A percentile compares a stretch with the other conserved stretches of the same genome.
Evolutionary conservation across 1,140 invertebrate species (phyloP).

Genomic region (Onthophagus taurus): DNA sequence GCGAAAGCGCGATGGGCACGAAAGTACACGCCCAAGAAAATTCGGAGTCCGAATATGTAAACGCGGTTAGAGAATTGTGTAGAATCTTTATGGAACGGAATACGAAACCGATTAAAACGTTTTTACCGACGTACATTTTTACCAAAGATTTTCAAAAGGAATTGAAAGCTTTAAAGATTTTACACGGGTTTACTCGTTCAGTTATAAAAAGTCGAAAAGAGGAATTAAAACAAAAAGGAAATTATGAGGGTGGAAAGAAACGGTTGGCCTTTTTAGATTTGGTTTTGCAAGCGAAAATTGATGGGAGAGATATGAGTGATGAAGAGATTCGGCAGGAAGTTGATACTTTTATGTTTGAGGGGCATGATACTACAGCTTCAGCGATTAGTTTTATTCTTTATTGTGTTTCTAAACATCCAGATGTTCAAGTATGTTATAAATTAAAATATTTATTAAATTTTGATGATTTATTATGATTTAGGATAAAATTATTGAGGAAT

Average conservation of each 20-base stretch:
- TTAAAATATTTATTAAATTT: neutral
- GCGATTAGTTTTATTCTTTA: constrained; percentile 48
- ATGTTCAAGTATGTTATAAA: constrained; percentile 41
- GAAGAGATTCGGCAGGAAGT: constrained; percentile 72
- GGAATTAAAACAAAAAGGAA: neutral
- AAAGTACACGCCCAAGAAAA: constrained; percentile 58
- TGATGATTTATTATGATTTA: constrained; percentile 11
- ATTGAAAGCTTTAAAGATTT: constrained; percentile 18
- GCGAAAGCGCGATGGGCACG: constrained; percentile 63
- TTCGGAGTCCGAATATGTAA: constrained; percentile 60
- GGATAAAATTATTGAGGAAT: constrained; percentile 2
- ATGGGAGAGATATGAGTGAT: constrained; percentile 47
- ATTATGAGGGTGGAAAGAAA: neutral
- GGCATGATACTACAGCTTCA: constrained; percentile 64
- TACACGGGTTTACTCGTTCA: constrained; percentile 1
- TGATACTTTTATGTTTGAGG: constrained; percentile 78
- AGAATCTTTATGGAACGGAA: constrained; percentile 34
- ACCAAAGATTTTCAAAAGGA: constrained; percentile 26
- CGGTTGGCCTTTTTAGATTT: constrained; percentile 68
- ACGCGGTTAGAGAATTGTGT: constrained; percentile 51
- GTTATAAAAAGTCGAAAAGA: neutral
- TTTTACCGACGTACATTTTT: constrained; percentile 16
- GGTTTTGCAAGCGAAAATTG: constrained; percentile 50
- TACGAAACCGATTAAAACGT: constrained; percentile 31
- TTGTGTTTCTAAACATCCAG: constrained; percentile 47